A percentile compares a stretch with the other conserved stretches of the same genome.
Conservation (phyloP, 1,140 invertebrate genomes). For the Pomacea maculata region DNA sequence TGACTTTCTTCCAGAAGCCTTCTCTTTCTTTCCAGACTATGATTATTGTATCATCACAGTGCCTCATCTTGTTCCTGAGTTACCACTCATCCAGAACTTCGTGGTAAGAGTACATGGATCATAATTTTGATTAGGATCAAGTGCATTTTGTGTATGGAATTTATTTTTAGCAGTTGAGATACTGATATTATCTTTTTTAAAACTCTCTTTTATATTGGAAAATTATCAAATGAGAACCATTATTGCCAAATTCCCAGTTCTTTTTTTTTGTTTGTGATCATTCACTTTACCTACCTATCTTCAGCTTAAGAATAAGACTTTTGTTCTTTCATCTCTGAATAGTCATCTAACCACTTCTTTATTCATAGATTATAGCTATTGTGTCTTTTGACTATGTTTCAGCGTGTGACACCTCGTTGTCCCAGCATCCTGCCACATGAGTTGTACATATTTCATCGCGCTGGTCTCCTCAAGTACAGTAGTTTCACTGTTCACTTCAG, state of each 20-base stretch:
- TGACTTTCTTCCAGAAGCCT: slow-evolving; percentile 73
- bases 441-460: slow-evolving; percentile 74
- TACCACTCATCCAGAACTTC: slow-evolving; percentile 73
- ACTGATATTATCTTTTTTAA: background rate
- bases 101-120: slow-evolving; percentile 65
- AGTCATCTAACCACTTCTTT: too few relatives aligned
- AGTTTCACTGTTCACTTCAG: slow-evolving; percentile 6
- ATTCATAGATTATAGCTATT: too few relatives aligned
- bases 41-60: slow-evolving; percentile 76
- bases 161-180: background rate
- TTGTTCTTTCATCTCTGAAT: too few relatives aligned
- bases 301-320: too few relatives aligned
- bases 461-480: slow-evolving; percentile 67
- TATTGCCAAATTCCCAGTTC: too few relatives aligned
- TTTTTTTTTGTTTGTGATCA: too few relatives aligned
- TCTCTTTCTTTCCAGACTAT: slow-evolving; percentile 73
- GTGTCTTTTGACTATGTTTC: slow-evolving; percentile 42
- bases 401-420: slow-evolving; percentile 71
- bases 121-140: background rate
- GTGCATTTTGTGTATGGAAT: too few relatives aligned
- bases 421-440: slow-evolving; percentile 71
- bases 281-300: too few relatives aligned
- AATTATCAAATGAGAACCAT: too few relatives aligned
- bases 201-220: background rate
- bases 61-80: slow-evolving; percentile 71